Conservation (phyloP, 2,888 invertebrate species). For the Andrena minutula region DNA sequence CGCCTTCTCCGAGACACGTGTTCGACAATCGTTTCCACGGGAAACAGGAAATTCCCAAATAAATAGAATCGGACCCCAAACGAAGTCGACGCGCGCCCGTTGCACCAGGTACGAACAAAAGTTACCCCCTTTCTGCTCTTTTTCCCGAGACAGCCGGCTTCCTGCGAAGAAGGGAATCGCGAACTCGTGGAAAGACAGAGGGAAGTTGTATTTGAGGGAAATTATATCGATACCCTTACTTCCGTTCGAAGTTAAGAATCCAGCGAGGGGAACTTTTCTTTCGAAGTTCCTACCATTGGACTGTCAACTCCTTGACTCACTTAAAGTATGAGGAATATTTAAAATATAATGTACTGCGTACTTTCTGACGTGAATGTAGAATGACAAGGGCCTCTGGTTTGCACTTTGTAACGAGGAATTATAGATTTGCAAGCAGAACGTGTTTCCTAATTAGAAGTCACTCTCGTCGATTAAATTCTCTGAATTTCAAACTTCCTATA, state of each 20-base stretch:
- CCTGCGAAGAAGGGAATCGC: neutral
- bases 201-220: neutral
- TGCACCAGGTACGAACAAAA: neutral
- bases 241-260: conserved; percentile 1
- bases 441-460: too few relatives aligned
- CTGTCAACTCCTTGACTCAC: neutral
- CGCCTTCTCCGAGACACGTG: neutral
- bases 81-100: neutral
- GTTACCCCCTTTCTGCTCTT: neutral
- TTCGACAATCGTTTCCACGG: neutral
- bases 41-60: neutral
- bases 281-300: neutral
- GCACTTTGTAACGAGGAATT: too few relatives aligned
- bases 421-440: too few relatives aligned
- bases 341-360: neutral
- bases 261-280: neutral
- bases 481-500: too few relatives aligned
- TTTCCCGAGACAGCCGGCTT: neutral
- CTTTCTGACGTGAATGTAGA: too few relatives aligned
- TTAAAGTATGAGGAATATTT: neutral
- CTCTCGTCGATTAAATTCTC: too few relatives aligned
- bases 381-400: too few relatives aligned
- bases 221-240: conserved; percentile 8
- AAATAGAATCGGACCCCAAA: neutral
- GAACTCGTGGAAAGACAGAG: neutral